Evolutionary conservation across 1,140 invertebrate species (phyloP).

Genomic region (Magallana angulata): DNA sequence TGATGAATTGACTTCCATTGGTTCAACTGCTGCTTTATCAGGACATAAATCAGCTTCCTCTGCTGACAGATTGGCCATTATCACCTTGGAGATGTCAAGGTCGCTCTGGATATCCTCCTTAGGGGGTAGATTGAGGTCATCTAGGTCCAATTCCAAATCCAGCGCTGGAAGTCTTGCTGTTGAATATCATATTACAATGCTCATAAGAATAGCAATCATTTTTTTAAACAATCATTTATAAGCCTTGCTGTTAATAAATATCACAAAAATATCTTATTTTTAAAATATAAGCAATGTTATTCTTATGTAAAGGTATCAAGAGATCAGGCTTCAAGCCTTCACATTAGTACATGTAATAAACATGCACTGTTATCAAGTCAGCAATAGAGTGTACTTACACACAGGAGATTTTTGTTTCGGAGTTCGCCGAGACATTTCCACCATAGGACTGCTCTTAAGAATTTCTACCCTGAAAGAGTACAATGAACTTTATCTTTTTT

Average conservation of each 20-base stretch:
- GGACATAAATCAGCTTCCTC: not conserved
- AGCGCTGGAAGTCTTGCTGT: constrained; percentile 42
- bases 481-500: too few relatives aligned
- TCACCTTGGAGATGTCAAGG: constrained; percentile 23
- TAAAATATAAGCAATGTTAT: too few relatives aligned
- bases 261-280: too few relatives aligned
- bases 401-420: constrained; percentile 56
- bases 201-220: too few relatives aligned
- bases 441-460: constrained; percentile 67
- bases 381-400: constrained; percentile 39
- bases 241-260: not conserved
- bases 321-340: not conserved
- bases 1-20: not conserved
- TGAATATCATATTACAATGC: not conserved
- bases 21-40: not conserved
- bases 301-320: not conserved
- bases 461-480: constrained; percentile 64
- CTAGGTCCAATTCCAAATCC: constrained; percentile 50
- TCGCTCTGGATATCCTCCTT: constrained; percentile 3
- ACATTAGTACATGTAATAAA: too few relatives aligned
- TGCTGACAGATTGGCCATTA: constrained; percentile 19
- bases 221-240: too few relatives aligned
- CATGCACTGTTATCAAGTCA: too few relatives aligned
- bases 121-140: constrained; percentile 43
- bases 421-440: constrained; percentile 66